Evolutionary conservation across 2,888 invertebrate genomes (phyloP), one percentile per base, ranked within the genome.

Genomic region (Zaprionus bogoriensis): DNA sequence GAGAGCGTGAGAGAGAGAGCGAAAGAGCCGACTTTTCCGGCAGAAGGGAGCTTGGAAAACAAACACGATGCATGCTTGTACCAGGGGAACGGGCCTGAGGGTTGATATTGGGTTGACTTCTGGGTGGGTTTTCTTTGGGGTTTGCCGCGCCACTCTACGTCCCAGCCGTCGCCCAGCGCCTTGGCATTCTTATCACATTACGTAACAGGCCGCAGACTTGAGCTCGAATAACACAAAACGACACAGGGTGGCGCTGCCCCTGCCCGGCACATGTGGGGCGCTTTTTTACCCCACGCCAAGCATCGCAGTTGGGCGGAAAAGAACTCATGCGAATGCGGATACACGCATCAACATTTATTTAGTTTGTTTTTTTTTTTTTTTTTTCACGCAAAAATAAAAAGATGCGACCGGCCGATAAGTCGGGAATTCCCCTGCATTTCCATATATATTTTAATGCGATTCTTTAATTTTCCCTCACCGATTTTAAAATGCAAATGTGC

Each of bases 191-290:
- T 83, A 83, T 83, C 87, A 77, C 69, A 84, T 83, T 86, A 83
- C 83, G 67, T 75, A 71, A 74, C 82, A 74, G 75, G 87, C 86
- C 83, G 81, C 86, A 86, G 83, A 83, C 83, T 84, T 70, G 51
- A 67, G 70, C 60, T 83, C 78, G 30, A 74, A 86, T 83, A 80
- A 76, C 83, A 67, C 51, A 14, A 30, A 47, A 57, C 22, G 36
- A 45, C 46, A 50, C 52, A 60, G 67, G 38, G 64, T 55, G 9
- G 52, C 48, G 30, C 48, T 52, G 54, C 51, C 59, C 58, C 44
- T 14, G 28, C 32, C 36, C 51, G n/a, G 45, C 39, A 22, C 28
- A 27, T 50, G 36, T 10, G 30, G 25, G 9, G 32, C n/a, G n/a
- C n/a, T n/a, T n/a, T n/a, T n/a, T n/a, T n/a, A n/a, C n/a, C n/a